Evolutionary conservation across 2,888 invertebrate species (phyloP).

Genomic region (Lingula anatina): DNA sequence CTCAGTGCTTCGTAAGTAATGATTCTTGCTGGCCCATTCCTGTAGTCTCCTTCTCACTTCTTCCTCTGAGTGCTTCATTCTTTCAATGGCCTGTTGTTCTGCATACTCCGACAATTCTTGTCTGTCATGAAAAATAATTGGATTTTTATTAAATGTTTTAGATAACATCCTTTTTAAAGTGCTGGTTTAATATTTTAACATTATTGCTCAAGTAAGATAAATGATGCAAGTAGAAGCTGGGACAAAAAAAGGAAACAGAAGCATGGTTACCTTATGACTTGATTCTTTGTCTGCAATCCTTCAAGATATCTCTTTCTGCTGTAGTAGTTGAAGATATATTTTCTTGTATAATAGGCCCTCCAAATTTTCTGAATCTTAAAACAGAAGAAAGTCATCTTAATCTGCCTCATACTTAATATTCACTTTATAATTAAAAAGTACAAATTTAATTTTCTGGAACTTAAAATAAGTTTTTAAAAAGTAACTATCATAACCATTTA

Average conservation of each 20-base stretch:
- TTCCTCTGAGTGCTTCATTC: conserved; percentile 25
- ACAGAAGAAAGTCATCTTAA: conserved; percentile 1
- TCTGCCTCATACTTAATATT: too few relatives aligned
- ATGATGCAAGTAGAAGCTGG: too few relatives aligned
- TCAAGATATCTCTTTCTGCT: conserved; percentile 46
- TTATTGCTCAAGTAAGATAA: too few relatives aligned
- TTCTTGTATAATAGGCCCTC: conserved; percentile 50
- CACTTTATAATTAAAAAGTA: too few relatives aligned
- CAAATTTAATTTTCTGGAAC: too few relatives aligned
- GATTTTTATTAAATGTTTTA: neutral
- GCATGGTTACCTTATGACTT: conserved; percentile 40
- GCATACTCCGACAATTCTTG: conserved; percentile 39
- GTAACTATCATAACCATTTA: too few relatives aligned
- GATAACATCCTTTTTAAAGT: neutral
- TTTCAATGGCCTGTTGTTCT: conserved; percentile 36
- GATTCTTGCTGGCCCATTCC: conserved; percentile 36
- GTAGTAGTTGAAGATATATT: conserved; percentile 49
- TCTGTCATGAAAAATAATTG: conserved; percentile 17
- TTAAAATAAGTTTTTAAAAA: too few relatives aligned
- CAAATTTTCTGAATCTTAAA: conserved; percentile 49
- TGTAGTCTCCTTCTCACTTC: conserved; percentile 22
- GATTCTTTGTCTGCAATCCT: conserved; percentile 43
- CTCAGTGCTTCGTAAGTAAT: conserved; percentile 46
- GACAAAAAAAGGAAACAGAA: neutral
- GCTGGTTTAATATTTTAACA: neutral